These are phyloP conservation scores for Athalia circularis DNA, from an alignment of 2,888 invertebrate species.

Conservation along the genomic window DNA sequence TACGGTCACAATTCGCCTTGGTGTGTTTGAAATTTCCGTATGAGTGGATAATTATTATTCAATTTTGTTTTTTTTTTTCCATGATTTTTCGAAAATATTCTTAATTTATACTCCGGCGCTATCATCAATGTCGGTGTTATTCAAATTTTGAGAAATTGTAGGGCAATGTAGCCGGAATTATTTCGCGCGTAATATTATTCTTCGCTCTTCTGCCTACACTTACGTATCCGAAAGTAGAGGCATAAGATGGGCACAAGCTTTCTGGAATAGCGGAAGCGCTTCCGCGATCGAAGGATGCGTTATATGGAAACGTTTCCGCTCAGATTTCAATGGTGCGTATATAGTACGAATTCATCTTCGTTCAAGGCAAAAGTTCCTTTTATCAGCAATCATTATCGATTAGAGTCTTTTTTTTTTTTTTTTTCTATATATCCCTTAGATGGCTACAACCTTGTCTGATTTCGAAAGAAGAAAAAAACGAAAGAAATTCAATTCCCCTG, in stretches of 20 bases:
- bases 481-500: not conserved
- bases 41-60: no score
- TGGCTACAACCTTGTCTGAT: not conserved
- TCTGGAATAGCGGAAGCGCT: constrained; percentile 20
- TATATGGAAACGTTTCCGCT: constrained; percentile 7
- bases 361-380: not conserved
- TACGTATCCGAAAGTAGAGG: not conserved
- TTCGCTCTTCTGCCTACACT: not conserved
- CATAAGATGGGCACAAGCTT: constrained; percentile 1
- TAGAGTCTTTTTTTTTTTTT: not conserved
- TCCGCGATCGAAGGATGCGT: constrained; percentile 17
- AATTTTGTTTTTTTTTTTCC: no score
- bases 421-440: no score
- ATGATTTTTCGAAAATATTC: no score
- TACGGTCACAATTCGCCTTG: no score
- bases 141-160: no score
- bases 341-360: no score
- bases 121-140: no score
- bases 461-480: not conserved
- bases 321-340: constrained; percentile 14
- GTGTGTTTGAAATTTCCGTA: no score
- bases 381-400: not conserved
- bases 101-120: no score
- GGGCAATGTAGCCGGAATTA: not conserved
- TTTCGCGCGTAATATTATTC: not conserved